Percentiles rank a stretch among this genome's conserved stretches.
Evolutionary conservation across 2,888 invertebrate species (phyloP).

Genomic region (Drosophila nr. medialis): DNA sequence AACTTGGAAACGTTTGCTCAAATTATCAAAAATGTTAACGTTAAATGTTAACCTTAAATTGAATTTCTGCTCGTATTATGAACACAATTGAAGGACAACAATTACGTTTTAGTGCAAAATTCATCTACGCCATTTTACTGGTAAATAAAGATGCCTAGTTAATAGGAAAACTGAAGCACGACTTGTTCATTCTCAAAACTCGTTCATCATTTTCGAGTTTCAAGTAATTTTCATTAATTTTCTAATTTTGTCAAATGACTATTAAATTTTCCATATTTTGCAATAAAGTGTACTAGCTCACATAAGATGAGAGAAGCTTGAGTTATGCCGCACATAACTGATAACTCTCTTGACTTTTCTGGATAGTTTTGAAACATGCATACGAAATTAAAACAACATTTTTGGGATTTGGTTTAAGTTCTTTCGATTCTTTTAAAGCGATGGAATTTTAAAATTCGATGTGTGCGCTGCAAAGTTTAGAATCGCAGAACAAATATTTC

Average conservation of each 20-base stretch:
- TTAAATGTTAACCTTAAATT: background rate
- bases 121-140: background rate
- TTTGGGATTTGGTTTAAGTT: background rate
- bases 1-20: background rate
- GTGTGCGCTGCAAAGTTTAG: conserved; percentile 17
- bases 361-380: no score
- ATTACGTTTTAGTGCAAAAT: background rate
- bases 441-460: conserved; percentile 10
- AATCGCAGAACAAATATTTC: conserved; percentile 52
- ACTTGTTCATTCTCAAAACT: background rate
- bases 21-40: background rate
- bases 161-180: background rate
- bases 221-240: background rate
- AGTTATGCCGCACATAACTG: background rate
- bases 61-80: background rate
- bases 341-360: background rate
- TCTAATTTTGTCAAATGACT: background rate
- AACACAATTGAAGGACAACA: background rate
- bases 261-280: background rate
- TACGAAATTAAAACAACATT: background rate
- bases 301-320: background rate
- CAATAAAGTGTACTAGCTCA: background rate
- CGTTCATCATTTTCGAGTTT: background rate
- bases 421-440: background rate
- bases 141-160: background rate